These are phyloP conservation scores for Cantharis flavilabris DNA, from an alignment of 2,888 invertebrate species.

Conservation along the genomic window DNA sequence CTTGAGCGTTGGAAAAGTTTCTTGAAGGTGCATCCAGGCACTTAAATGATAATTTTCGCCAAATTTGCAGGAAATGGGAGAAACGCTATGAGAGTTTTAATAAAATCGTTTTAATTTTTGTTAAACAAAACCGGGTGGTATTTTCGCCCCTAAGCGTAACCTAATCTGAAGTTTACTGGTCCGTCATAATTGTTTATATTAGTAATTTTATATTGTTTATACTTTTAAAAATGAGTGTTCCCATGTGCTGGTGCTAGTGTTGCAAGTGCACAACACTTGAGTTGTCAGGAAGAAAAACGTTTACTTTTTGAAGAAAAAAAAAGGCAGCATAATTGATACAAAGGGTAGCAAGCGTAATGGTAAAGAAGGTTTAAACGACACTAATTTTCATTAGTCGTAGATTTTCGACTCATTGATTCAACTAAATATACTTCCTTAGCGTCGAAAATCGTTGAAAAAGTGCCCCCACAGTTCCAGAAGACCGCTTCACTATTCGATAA, in stretches of 20 bases:
- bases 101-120: neutral
- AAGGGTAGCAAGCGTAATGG: slow-evolving; percentile 5
- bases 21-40: slow-evolving; percentile 13
- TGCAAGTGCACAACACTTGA: slow-evolving; percentile 30
- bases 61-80: slow-evolving; percentile 31
- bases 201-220: slow-evolving; percentile 39
- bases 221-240: slow-evolving; percentile 34
- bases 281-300: slow-evolving; percentile 1
- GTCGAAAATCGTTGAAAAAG: slow-evolving; percentile 33
- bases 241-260: slow-evolving; percentile 28
- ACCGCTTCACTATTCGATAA: slow-evolving; percentile 19
- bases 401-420: slow-evolving; percentile 37
- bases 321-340: slow-evolving; percentile 15
- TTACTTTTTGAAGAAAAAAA: neutral
- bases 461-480: slow-evolving; percentile 29
- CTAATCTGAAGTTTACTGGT: slow-evolving; percentile 37
- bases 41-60: slow-evolving; percentile 34
- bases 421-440: slow-evolving; percentile 38
- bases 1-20: slow-evolving; percentile 25
- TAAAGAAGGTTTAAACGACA: slow-evolving; percentile 24
- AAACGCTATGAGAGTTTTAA: neutral
- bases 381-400: slow-evolving; percentile 41
- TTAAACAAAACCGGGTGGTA: slow-evolving; percentile 24
- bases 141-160: slow-evolving; percentile 29
- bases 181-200: slow-evolving; percentile 39